Conservation (phyloP, 2,797 vertebrate genomes). For the Gouania willdenowi region DNA sequence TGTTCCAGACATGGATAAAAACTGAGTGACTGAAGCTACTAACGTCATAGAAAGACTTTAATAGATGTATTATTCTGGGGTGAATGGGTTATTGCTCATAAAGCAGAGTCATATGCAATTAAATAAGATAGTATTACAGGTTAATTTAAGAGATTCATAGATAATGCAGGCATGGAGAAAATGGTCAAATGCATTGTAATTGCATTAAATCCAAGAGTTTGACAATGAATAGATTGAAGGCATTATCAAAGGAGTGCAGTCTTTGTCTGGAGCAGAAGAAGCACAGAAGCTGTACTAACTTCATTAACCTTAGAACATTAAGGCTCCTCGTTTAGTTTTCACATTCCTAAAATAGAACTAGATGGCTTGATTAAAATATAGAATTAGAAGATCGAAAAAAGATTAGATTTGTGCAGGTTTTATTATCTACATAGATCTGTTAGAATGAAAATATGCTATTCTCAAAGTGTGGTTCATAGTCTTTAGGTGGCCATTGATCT, state of each 20-base stretch:
- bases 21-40: conserved; percentile 72
- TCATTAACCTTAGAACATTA: too few relatives aligned
- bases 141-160: conserved; percentile 63
- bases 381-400: too few relatives aligned
- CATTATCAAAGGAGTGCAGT: conserved; percentile 50
- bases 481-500: too few relatives aligned
- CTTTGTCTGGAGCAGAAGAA: conserved; percentile 15
- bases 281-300: conserved; percentile 19
- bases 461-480: too few relatives aligned
- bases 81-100: conserved; percentile 75
- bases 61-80: conserved; percentile 70
- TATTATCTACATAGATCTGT: too few relatives aligned
- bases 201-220: conserved; percentile 63
- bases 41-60: conserved; percentile 69
- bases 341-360: too few relatives aligned
- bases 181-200: conserved; percentile 70
- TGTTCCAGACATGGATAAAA: conserved; percentile 47
- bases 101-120: conserved; percentile 73
- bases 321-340: too few relatives aligned
- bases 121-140: conserved; percentile 73
- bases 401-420: too few relatives aligned
- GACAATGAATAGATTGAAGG: conserved; percentile 67
- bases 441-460: too few relatives aligned
- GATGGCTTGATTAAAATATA: too few relatives aligned
- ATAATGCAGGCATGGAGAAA: conserved; percentile 66